Evolutionary conservation across 2,888 invertebrate genomes (phyloP).

Genomic region (Acanthacorydalis orientalis): DNA sequence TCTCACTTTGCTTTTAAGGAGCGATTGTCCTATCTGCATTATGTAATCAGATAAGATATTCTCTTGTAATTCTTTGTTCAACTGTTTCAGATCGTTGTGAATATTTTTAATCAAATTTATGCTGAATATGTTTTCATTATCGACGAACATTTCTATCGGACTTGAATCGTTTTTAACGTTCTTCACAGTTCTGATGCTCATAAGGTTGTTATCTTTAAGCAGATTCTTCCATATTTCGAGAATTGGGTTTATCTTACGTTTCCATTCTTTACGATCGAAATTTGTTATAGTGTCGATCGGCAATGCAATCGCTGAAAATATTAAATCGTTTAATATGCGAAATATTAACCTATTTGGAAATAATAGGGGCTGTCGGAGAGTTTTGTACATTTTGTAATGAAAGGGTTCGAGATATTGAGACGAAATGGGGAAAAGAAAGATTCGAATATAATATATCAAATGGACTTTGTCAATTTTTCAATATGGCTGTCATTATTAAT

Average conservation of each 20-base stretch:
- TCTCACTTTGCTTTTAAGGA: constrained; percentile 35
- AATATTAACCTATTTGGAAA: too few species aligned
- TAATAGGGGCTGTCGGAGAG: too few species aligned
- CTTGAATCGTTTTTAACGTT: constrained; percentile 9
- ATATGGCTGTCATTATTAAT: too few species aligned
- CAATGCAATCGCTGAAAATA: too few species aligned
- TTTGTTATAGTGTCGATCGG: constrained; percentile 3
- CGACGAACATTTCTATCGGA: constrained; percentile 42
- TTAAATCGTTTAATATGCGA: too few species aligned
- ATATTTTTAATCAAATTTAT: constrained; percentile 41
- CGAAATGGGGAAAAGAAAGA: too few species aligned
- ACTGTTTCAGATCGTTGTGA: constrained; percentile 36
- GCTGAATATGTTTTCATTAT: constrained; percentile 41
- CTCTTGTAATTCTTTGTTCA: constrained; percentile 44
- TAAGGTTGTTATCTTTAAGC: constrained; percentile 34
- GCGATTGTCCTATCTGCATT: constrained; percentile 17
- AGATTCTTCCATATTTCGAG: constrained; percentile 72
- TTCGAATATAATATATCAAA: too few species aligned
- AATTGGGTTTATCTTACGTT: constrained; percentile 46
- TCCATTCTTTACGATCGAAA: constrained; percentile 28
- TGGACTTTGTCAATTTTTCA: too few species aligned
- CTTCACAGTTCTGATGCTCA: constrained; percentile 15
- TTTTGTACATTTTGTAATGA: too few species aligned
- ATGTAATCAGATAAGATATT: constrained; percentile 27
- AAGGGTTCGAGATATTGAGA: too few species aligned